Conservation (phyloP, 2,113 vertebrate genomes). For the Cnemophilus loriae region DNA sequence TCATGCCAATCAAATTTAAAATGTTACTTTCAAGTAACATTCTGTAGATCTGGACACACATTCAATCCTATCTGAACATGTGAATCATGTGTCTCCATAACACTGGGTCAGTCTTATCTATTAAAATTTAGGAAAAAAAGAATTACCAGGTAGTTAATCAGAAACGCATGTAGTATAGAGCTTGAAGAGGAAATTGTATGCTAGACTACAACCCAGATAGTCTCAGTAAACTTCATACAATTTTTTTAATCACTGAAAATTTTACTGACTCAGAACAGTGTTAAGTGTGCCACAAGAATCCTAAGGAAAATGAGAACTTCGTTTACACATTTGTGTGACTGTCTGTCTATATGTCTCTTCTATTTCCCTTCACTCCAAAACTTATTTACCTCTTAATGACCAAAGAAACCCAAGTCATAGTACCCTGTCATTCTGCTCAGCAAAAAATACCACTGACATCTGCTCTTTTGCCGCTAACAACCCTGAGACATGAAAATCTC, state of each 20-base stretch:
- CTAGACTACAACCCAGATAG: not conserved
- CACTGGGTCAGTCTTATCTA: not conserved
- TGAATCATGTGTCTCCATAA: not conserved
- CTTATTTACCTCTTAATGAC: not conserved
- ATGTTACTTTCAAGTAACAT: not conserved
- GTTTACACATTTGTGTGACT: not conserved
- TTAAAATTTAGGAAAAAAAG: not conserved
- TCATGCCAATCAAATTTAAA: not conserved
- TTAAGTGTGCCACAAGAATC: not conserved
- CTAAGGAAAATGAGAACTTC: not conserved
- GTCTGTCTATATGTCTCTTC: not conserved
- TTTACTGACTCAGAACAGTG: not conserved
- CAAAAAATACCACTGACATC: not conserved
- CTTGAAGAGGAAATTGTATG: not conserved
- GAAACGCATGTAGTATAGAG: not conserved
- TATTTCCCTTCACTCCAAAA: not conserved
- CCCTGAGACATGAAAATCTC: not conserved
- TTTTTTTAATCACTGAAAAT: not conserved
- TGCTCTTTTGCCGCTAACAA: not conserved
- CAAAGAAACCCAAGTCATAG: not conserved
- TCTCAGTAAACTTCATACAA: not conserved
- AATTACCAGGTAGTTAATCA: not conserved
- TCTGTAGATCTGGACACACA: not conserved
- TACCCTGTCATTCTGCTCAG: not conserved
- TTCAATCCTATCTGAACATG: not conserved